phyloP scores from a whole-genome alignment of 2,888 invertebrate species.

The Tiliacea aurago region DNA sequence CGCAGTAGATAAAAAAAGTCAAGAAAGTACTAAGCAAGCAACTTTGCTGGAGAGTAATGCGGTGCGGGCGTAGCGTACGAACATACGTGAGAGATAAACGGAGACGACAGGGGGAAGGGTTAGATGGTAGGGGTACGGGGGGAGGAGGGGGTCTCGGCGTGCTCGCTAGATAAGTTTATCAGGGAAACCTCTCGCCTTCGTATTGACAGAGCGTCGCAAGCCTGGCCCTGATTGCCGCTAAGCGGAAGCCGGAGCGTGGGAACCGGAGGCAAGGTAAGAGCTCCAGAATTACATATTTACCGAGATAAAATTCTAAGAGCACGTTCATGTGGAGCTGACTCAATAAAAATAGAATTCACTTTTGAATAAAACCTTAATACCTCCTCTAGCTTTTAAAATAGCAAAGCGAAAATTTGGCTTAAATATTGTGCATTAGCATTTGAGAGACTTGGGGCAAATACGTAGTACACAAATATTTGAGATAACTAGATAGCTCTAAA shows the following conservation, averaged over 20 bases:
- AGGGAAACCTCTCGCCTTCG: constrained; percentile 89
- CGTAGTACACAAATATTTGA: constrained; percentile 40
- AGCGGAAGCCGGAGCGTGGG: constrained; percentile 86
- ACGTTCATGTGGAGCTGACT: constrained; percentile 49
- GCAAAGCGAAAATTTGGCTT: constrained; percentile 19
- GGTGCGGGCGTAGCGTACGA: constrained; percentile 77
- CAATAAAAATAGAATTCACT: constrained; percentile 48
- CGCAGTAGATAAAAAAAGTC: constrained; percentile 74
- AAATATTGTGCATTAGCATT: constrained; percentile 40
- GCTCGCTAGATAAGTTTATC: constrained; percentile 88
- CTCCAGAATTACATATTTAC: constrained; percentile 77
- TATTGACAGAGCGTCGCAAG: constrained; percentile 90
- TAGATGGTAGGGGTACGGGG: constrained; percentile 63
- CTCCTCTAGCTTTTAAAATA: constrained; percentile 24
- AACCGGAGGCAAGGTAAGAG: constrained; percentile 82
- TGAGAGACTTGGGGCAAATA: constrained; percentile 32
- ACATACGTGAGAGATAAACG: constrained; percentile 88
- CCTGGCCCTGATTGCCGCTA: constrained; percentile 88
- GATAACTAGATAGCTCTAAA: constrained; percentile 54
- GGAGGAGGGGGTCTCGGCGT: constrained; percentile 59
- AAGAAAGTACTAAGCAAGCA: constrained; percentile 74
- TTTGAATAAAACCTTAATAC: constrained; percentile 27
- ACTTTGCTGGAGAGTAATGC: constrained; percentile 77
- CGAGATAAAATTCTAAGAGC: constrained; percentile 76
- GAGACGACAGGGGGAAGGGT: constrained; percentile 77